Percentiles rank a stretch among this genome's conserved stretches.
Evolutionary conservation across 2,113 vertebrate genomes (phyloP).

Genomic region (Chloebia gouldiae): DNA sequence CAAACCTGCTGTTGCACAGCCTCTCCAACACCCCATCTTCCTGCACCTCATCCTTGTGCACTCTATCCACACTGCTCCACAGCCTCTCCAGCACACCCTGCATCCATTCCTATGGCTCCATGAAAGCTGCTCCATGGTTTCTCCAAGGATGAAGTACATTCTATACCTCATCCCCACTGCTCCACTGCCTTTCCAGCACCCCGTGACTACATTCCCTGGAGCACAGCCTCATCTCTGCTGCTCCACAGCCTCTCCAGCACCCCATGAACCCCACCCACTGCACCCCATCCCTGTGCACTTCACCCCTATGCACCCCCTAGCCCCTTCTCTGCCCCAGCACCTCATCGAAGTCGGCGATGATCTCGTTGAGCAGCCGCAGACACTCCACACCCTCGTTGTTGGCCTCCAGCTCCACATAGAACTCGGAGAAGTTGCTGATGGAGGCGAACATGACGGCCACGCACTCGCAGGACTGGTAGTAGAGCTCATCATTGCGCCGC

Average conservation of each 20-base stretch:
- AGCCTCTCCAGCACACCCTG: background rate
- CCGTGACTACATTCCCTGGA: background rate
- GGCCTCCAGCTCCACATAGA: conserved; percentile 96
- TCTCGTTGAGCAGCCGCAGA: conserved; percentile 93
- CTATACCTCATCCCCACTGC: background rate
- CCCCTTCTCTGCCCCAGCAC: conserved; percentile 25
- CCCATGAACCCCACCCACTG: accelerated
- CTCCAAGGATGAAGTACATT: background rate
- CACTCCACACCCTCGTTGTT: conserved; percentile 97
- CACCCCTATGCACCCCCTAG: accelerated
- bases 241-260: background rate
- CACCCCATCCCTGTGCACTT: background rate
- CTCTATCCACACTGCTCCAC: background rate
- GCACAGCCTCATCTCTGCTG: background rate
- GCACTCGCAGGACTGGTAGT: conserved; percentile 96
- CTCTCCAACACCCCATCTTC: background rate
- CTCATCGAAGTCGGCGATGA: conserved; percentile 96
- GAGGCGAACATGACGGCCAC: conserved; percentile 98
- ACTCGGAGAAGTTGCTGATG: conserved; percentile 97
- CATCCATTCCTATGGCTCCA: background rate
- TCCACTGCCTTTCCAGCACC: background rate
- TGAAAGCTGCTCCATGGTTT: background rate
- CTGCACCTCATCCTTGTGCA: background rate
- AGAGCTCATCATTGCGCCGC: conserved; percentile 91
- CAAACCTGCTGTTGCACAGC: background rate